Evolutionary conservation across 1,140 invertebrate species (phyloP), one percentile per base, ranked within the genome.

Genomic region (Leptopilina boulardi): DNA sequence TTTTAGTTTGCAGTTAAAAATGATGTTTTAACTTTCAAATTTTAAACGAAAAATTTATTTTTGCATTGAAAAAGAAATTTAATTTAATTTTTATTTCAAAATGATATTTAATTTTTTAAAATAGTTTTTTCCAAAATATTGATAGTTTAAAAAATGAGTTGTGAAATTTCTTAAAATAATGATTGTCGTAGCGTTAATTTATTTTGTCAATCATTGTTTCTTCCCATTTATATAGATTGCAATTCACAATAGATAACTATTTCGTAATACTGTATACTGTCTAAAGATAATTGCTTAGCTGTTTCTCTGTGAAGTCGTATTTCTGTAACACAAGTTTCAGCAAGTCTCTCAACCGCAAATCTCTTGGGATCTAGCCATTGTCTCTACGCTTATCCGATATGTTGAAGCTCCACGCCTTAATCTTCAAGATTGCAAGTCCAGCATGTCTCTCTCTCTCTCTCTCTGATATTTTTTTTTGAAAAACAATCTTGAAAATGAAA

Each of bases 291-390:
- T 70, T 73, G 75, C 70, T 75, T 76, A 59, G 77, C 71, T 79
- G 77, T 82, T 76, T 80, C 77, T 54, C 82, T 47, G 59, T 77
- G 75, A 80, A 80, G 77, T 76, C 75, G 75, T 70, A 74, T 77
- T 77, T 70, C 76, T 77, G 74, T 77, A 79, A 77, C 75, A 71
- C 59, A 80, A 83, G 80, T 83, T 81, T 78, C 73, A 73, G 76
- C 76, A 79, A 81, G 82, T 59, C 75, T 83, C 59, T 71, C 66
- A 75, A 81, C 82, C 80, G 80, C 82, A 83, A 83, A 83, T 83
- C 82, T 81, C 78, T 30, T 38, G 80, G 81, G 80, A 81, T 80
- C 82, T 81, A 78, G 77, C 82, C 82, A 83, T 81, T 83, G 82
- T 83, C 82, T 83, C 73, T 19, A 30, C 75, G 78, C 72, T 83